phyloP scores from a whole-genome alignment of 64 coral and sea anemone species.

The Montipora foliosa region DNA sequence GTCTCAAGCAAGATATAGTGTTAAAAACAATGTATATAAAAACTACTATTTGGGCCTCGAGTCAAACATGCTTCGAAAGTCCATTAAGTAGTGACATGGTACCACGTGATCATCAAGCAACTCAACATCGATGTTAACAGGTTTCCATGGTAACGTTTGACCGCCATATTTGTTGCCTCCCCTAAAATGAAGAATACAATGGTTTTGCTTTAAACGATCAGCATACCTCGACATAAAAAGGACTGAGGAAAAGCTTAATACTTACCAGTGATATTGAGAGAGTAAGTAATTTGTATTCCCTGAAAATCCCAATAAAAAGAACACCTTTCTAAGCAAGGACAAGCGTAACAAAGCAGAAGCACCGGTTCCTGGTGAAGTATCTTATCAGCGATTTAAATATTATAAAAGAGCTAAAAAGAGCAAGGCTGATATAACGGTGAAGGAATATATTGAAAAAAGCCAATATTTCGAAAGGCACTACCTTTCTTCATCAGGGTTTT shows the following conservation, averaged over 20 bases:
- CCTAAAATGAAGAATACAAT: neutral
- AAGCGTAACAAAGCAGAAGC: too few relatives aligned
- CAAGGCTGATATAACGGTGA: too few relatives aligned
- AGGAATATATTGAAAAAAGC: too few relatives aligned
- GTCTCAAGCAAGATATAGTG: neutral
- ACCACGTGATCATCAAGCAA: neutral
- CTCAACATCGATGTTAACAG: neutral
- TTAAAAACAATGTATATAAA: neutral
- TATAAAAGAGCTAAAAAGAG: too few relatives aligned
- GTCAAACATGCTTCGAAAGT: neutral
- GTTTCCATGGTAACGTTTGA: neutral
- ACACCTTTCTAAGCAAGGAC: too few relatives aligned
- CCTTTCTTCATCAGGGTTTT: too few relatives aligned
- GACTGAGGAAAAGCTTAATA: neutral
- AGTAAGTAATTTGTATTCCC: slow-evolving; percentile 29
- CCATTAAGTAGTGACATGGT: neutral
- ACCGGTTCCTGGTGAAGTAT: too few relatives aligned
- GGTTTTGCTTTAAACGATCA: neutral
- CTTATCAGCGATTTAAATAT: too few relatives aligned
- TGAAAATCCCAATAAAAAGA: neutral
- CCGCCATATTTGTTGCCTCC: slow-evolving; percentile 1
- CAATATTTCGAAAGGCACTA: too few relatives aligned
- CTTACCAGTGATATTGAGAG: slow-evolving; percentile 48
- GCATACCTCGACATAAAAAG: neutral
- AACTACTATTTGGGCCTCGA: neutral